These are phyloP conservation scores for Macropis europaea DNA, from an alignment of 2,888 invertebrate genomes.

Conservation along the genomic window DNA sequence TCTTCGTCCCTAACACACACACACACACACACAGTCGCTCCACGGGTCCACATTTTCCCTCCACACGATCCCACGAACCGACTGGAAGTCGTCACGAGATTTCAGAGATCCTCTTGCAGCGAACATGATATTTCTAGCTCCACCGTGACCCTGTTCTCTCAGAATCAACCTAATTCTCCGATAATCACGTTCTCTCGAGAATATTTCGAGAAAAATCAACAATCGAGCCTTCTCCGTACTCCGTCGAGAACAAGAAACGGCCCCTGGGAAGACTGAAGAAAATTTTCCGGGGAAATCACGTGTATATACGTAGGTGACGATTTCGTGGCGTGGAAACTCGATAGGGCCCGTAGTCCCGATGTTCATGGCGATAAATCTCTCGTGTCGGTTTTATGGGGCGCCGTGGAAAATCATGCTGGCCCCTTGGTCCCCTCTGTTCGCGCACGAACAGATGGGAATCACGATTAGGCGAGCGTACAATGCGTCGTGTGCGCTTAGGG, in stretches of 20 bases:
- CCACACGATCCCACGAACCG: background rate
- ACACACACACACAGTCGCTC: too few species aligned
- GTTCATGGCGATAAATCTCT: conserved; percentile 64
- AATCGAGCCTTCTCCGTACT: too few species aligned
- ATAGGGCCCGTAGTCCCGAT: conserved; percentile 28
- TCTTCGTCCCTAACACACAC: too few species aligned
- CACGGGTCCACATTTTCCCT: background rate
- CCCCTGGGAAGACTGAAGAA: background rate
- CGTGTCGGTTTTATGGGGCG: conserved; percentile 51
- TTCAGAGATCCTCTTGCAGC: background rate
- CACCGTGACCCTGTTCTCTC: conserved; percentile 15
- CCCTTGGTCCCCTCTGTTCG: conserved; percentile 50
- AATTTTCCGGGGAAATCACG: background rate
- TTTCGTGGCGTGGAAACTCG: conserved; percentile 57
- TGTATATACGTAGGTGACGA: conserved; percentile 4
- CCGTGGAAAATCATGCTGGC: conserved; percentile 71
- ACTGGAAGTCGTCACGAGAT: conserved; percentile 6
- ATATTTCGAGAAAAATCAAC: conserved; percentile 19
- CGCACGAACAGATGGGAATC: conserved; percentile 73
- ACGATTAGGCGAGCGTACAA: conserved; percentile 72
- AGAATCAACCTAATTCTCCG: background rate
- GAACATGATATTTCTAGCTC: conserved; percentile 9
- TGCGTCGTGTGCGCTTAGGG: conserved; percentile 44
- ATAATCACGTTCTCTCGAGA: background rate
- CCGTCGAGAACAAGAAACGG: too few species aligned